phyloP scores from a whole-genome alignment of 2,797 vertebrate species.

The Picus viridis region DNA sequence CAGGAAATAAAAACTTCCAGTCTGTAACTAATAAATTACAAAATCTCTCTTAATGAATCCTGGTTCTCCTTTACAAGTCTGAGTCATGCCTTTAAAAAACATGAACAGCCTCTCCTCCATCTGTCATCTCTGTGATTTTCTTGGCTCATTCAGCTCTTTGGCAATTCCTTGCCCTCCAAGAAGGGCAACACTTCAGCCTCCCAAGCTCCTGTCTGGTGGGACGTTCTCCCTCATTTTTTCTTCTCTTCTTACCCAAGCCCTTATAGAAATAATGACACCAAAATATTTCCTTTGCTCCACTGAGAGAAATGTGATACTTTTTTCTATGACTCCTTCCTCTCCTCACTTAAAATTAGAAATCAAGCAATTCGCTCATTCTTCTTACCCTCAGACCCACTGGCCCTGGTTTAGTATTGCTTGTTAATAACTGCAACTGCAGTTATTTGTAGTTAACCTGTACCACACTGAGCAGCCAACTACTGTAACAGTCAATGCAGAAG shows the following conservation, averaged over 20 bases:
- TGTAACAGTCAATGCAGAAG: background rate
- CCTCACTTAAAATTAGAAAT: background rate
- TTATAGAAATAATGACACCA: background rate
- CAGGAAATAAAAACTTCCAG: background rate
- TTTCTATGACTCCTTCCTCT: background rate
- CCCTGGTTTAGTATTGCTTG: rapidly evolving
- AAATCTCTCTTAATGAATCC: background rate
- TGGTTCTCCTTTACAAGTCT: background rate
- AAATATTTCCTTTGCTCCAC: background rate
- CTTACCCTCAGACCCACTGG: background rate
- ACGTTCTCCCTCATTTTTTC: background rate
- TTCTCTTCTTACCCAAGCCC: background rate
- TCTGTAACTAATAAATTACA: background rate
- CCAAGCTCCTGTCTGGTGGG: background rate
- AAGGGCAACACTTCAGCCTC: rapidly evolving
- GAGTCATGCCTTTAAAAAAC: background rate
- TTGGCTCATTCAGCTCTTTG: background rate
- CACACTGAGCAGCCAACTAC: background rate
- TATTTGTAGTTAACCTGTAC: background rate
- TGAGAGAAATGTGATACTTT: rapidly evolving
- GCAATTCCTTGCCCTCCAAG: background rate
- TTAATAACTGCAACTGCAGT: rapidly evolving
- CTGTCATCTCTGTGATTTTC: background rate
- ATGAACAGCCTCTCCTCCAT: background rate
- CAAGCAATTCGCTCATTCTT: background rate